These are phyloP conservation scores for Leucozona laternaria DNA, from an alignment of 2,888 invertebrate genomes.

Conservation along the genomic window DNA sequence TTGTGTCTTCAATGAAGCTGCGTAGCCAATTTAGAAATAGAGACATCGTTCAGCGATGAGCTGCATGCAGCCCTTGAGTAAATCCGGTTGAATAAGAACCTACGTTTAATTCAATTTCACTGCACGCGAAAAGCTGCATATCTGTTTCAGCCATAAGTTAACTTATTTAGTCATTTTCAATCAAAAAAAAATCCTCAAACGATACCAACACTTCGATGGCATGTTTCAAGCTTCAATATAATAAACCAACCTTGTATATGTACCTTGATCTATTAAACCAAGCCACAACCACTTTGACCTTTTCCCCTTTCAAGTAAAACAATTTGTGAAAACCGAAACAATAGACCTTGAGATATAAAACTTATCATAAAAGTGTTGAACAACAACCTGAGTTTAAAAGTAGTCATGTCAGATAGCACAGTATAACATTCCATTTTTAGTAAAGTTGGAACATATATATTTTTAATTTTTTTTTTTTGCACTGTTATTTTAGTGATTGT, in stretches of 20 bases:
- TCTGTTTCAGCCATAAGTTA: too few species aligned
- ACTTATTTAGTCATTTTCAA: neutral
- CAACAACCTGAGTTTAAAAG: slow-evolving; percentile 26
- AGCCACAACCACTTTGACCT: slow-evolving; percentile 18
- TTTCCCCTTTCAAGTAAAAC: slow-evolving; percentile 3
- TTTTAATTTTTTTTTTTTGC: neutral
- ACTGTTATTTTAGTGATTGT: neutral
- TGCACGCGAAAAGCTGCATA: too few species aligned
- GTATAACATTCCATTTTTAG: slow-evolving; percentile 7
- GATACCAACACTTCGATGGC: neutral
- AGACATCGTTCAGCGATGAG: too few species aligned
- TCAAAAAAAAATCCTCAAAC: neutral
- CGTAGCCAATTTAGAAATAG: too few species aligned
- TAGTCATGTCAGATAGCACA: slow-evolving; percentile 22
- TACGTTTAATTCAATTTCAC: too few species aligned
- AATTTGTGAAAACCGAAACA: slow-evolving; percentile 9
- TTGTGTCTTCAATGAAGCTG: too few species aligned
- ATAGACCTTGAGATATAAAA: slow-evolving; percentile 17
- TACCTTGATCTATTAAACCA: slow-evolving; percentile 18
- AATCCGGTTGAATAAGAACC: too few species aligned
- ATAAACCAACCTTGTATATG: neutral
- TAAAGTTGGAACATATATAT: neutral
- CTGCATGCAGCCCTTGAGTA: too few species aligned
- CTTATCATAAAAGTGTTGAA: slow-evolving; percentile 6
- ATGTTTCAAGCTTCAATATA: neutral